Conservation (phyloP, 2,113 vertebrate genomes). For the Engystomops pustulosus region DNA sequence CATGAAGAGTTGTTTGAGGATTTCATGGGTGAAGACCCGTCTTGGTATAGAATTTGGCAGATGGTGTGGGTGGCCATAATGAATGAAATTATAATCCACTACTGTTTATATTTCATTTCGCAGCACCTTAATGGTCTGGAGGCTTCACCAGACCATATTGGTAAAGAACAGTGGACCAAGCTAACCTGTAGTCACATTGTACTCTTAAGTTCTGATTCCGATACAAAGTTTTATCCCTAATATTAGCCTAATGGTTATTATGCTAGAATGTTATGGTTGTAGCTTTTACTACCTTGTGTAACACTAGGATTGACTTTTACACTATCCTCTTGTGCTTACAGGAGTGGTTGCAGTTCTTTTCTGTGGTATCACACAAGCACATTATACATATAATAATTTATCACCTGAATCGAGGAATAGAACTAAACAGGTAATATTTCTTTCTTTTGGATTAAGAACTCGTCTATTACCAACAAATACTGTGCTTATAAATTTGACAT, state of each 20-base stretch:
- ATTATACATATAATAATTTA: slow-evolving; percentile 97
- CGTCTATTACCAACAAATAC: too few species aligned
- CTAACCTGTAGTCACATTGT: too few species aligned
- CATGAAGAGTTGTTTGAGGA: too few species aligned
- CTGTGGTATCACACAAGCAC: slow-evolving; percentile 97
- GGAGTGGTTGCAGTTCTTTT: slow-evolving; percentile 97
- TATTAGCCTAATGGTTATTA: background rate
- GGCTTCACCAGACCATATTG: background rate
- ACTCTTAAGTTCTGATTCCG: background rate
- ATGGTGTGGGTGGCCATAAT: too few species aligned
- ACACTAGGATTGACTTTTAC: background rate
- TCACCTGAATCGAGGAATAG: slow-evolving; percentile 93
- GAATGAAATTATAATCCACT: too few species aligned
- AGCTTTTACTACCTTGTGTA: background rate
- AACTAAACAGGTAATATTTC: slow-evolving; percentile 90
- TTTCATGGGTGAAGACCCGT: too few species aligned
- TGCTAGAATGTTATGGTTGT: background rate
- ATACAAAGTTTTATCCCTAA: background rate
- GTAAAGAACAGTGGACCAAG: background rate
- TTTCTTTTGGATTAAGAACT: too few species aligned
- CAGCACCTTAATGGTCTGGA: too few species aligned
- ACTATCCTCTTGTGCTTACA: slow-evolving; percentile 60
- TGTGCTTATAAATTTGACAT: too few species aligned
- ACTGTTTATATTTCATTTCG: too few species aligned
- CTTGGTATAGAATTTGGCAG: too few species aligned